Percentiles rank a stretch among this genome's conserved stretches.
These are phyloP conservation scores for Tichodroma muraria DNA, from an alignment of 2,113 vertebrate species.

Conservation along the genomic window DNA sequence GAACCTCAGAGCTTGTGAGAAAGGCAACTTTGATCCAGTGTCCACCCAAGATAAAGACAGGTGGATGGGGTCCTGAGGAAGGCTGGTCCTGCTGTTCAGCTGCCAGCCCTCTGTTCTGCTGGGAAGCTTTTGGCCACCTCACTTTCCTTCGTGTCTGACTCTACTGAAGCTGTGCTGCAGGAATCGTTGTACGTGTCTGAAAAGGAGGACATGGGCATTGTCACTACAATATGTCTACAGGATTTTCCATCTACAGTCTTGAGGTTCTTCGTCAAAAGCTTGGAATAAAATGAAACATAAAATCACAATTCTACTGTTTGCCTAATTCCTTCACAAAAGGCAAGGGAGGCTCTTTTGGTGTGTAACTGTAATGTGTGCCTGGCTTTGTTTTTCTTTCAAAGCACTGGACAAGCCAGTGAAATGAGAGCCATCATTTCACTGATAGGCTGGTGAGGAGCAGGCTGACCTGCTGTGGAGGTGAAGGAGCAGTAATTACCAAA, in stretches of 20 bases:
- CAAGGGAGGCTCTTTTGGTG: neutral
- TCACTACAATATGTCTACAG: neutral
- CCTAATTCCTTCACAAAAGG: neutral
- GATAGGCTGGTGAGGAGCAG: neutral
- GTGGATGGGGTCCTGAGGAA: conserved; percentile 44
- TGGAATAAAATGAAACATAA: neutral
- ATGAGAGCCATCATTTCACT: neutral
- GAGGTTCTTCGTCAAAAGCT: neutral
- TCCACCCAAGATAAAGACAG: conserved; percentile 14
- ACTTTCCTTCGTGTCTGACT: conserved; percentile 71
- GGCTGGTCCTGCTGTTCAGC: conserved; percentile 45
- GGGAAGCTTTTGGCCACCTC: conserved; percentile 61
- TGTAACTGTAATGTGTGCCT: neutral
- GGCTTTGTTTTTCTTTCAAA: neutral
- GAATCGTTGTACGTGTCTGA: conserved; percentile 79
- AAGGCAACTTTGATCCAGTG: conserved; percentile 52
- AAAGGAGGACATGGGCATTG: conserved; percentile 20
- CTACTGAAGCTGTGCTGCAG: conserved; percentile 71
- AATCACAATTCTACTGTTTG: neutral
- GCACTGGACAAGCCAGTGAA: neutral
- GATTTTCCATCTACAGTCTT: neutral
- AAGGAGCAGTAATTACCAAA: neutral
- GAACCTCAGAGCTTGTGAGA: conserved; percentile 40
- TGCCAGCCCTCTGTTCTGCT: conserved; percentile 72
- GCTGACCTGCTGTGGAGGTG: neutral